Evolutionary conservation across 92 coral and sea anemone species (phyloP).

Genomic region (Pocillopora meandrina): DNA sequence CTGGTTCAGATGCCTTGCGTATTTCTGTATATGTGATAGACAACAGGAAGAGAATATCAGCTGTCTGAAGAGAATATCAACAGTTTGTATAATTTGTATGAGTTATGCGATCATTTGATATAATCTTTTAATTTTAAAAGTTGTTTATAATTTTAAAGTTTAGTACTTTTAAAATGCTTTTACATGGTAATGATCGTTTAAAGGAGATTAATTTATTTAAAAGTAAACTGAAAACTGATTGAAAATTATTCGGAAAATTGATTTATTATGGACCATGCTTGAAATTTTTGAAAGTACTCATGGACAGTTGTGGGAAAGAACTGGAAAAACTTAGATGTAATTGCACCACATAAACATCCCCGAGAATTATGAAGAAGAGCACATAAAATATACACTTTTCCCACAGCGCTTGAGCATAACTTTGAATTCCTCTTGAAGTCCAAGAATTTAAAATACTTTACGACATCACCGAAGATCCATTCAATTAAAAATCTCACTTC

Average conservation of each 20-base stretch:
- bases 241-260: too few relatives aligned
- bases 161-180: conserved; percentile 22
- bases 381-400: conserved; percentile 38
- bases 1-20: neutral
- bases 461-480: conserved; percentile 54
- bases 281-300: conserved; percentile 33
- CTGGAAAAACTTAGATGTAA: conserved; percentile 36
- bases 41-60: too few relatives aligned
- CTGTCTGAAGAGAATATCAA: neutral
- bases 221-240: neutral
- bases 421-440: conserved; percentile 46
- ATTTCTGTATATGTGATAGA: neutral
- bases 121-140: conserved; percentile 21
- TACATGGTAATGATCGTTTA: conserved; percentile 25
- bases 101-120: neutral
- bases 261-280: neutral
- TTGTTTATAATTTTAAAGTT: conserved; percentile 15
- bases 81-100: neutral
- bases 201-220: neutral
- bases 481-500: conserved; percentile 53
- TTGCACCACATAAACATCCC: conserved; percentile 37
- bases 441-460: conserved; percentile 45
- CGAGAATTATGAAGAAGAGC: conserved; percentile 24
- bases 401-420: conserved; percentile 18
- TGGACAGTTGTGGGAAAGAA: conserved; percentile 34